phyloP scores from a whole-genome alignment of 2,888 invertebrate species.

The Diaprepes abbreviatus region DNA sequence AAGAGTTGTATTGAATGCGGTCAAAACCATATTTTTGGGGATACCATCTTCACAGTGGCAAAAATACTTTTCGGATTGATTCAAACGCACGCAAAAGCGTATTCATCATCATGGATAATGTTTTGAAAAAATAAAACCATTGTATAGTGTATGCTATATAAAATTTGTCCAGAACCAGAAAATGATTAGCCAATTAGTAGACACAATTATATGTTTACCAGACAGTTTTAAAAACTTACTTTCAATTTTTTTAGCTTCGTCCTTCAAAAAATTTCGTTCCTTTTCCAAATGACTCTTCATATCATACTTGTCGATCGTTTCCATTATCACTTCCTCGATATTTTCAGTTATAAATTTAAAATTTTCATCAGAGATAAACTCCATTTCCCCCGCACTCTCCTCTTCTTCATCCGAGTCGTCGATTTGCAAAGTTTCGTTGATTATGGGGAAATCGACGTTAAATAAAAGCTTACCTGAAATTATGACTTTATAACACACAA shows the following conservation, averaged over 20 bases:
- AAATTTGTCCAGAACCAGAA: no score
- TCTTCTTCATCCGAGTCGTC: constrained; percentile 66
- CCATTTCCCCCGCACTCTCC: constrained; percentile 49
- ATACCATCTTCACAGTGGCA: no score
- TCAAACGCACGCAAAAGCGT: no score
- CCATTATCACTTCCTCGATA: constrained; percentile 67
- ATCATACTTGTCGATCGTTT: constrained; percentile 68
- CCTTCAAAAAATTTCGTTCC: constrained; percentile 64
- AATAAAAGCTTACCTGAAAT: constrained; percentile 54
- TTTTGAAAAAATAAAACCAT: no score
- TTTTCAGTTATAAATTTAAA: constrained; percentile 66
- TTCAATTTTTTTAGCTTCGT: constrained; percentile 60
- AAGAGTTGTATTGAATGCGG: no score
- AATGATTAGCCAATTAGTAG: no score
- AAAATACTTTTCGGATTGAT: no score
- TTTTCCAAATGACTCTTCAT: constrained; percentile 67
- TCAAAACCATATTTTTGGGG: no score
- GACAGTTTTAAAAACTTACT: constrained; percentile 47
- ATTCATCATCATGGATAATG: no score
- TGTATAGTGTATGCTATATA: no score
- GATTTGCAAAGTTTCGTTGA: constrained; percentile 66
- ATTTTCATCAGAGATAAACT: constrained; percentile 58
- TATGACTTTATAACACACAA: no score
- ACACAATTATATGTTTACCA: no score
- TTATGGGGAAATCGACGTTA: constrained; percentile 61